Evolutionary conservation across 2,888 invertebrate species (phyloP), one percentile per base, ranked within the genome.

Genomic region (Aethes cnicana): DNA sequence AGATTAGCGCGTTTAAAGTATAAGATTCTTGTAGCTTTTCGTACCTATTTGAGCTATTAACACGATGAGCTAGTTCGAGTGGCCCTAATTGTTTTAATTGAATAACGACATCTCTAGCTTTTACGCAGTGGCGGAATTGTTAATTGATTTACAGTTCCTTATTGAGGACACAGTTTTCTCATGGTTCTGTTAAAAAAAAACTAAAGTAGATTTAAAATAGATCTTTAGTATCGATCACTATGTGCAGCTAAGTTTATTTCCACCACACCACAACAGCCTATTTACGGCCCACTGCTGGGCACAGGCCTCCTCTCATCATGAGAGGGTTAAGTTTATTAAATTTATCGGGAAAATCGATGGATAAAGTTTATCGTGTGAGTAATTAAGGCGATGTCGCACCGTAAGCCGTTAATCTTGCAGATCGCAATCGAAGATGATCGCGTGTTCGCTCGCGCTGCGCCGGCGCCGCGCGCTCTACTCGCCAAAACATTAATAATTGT

Each of bases 41-140:
- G 18, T 18, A 35, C 18, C 35, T n/a, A 35, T 6, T 33, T 14
- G 17, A 37, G 37, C 17, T 23, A 32, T 30, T 23, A 52, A 37
- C 25, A 37, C 11, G n/a, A n/a, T n/a, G 43, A 25, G 17, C 18
- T 41, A 61, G 73, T 59, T 66, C 74, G 65, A 76, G 62, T 86
- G 80, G 83, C 88, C 88, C 77, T 76, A 89, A 89, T 89, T 85
- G 87, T 67, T 76, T 84, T 74, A 87, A 89, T 88, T 89, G 87
- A 80, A 81, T 83, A 84, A 87, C 74, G 66, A 70, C 74, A 64
- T 46, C 28, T 33, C 63, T 64, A 57, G 58, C 56, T 72, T 76
- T 73, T 70, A 72, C 75, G 69, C 72, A 74, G 68, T 64, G 68
- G 67, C 63, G 72, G 66, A 74, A 81, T 71, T 68, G 61, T 74